Evolutionary conservation across 2,797 vertebrate genomes (phyloP).

Genomic region (Rhincodon typus): DNA sequence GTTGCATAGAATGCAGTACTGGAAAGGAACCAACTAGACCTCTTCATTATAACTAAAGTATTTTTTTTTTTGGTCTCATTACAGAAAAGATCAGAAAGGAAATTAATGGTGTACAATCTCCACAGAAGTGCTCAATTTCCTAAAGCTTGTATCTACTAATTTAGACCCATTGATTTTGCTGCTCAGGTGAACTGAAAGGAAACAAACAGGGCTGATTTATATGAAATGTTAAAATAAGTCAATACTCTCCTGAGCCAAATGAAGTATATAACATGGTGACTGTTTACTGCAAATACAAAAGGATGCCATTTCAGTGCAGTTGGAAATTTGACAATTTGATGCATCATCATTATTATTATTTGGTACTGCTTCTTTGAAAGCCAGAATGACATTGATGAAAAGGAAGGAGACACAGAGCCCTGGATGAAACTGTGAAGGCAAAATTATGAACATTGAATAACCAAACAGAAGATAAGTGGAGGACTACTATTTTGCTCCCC

Average conservation of each 20-base stretch:
- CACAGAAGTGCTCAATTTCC: conserved; percentile 60
- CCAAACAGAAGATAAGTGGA: neutral
- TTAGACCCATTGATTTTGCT: neutral
- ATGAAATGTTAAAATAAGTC: neutral
- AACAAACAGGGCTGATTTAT: neutral
- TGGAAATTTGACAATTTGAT: neutral
- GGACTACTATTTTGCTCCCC: neutral
- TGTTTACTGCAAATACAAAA: neutral
- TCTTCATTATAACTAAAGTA: neutral
- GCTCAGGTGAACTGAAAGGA: neutral
- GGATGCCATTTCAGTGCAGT: neutral
- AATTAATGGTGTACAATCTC: conserved; percentile 43
- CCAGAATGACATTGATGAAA: neutral
- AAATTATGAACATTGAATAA: neutral
- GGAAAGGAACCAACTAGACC: too few species aligned
- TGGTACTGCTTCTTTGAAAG: neutral
- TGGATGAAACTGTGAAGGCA: neutral
- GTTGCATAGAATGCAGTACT: neutral
- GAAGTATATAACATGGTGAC: neutral
- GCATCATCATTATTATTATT: neutral
- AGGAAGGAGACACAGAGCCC: neutral
- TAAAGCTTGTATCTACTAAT: conserved; percentile 43
- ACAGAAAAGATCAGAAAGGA: conserved; percentile 61
- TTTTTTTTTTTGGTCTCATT: conserved; percentile 41
- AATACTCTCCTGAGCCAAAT: neutral